A percentile compares a stretch with the other conserved stretches of the same genome.
Conservation (phyloP, 2,113 vertebrate species). For the Corvus hawaiiensis region DNA sequence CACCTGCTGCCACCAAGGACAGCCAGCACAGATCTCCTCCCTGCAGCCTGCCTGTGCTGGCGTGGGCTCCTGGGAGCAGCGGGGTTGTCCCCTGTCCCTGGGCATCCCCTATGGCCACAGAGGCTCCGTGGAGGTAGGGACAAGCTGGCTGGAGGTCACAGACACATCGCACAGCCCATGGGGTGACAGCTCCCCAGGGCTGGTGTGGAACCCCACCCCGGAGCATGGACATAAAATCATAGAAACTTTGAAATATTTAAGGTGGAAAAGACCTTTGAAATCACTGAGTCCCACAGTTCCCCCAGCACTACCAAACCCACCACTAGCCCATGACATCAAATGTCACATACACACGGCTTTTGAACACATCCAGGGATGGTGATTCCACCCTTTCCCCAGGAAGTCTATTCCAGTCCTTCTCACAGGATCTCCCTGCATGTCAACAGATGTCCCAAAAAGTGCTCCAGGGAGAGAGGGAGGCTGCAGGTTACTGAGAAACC, state of each 20-base stretch:
- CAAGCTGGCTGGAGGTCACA: background rate
- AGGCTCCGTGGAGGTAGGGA: accelerated
- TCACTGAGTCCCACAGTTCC: background rate
- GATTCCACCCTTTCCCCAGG: background rate
- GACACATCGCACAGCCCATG: accelerated
- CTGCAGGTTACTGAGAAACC: background rate
- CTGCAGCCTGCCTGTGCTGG: background rate
- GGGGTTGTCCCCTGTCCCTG: background rate
- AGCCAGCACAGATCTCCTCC: background rate
- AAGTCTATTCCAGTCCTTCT: background rate
- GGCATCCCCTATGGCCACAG: background rate
- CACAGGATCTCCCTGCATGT: background rate
- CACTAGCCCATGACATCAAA: background rate
- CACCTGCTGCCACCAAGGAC: background rate
- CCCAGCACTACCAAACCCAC: background rate
- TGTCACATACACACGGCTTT: background rate
- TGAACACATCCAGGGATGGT: background rate
- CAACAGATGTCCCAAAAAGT: background rate
- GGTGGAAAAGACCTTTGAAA: background rate
- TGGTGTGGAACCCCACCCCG: background rate
- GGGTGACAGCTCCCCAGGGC: too few species aligned
- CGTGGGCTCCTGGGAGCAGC: accelerated
- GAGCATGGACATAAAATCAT: background rate
- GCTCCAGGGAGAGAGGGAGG: background rate
- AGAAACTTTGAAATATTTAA: background rate